These are phyloP conservation scores for Aselliscus stoliczkanus DNA, from an alignment of 2,797 vertebrate species.

Conservation along the genomic window DNA sequence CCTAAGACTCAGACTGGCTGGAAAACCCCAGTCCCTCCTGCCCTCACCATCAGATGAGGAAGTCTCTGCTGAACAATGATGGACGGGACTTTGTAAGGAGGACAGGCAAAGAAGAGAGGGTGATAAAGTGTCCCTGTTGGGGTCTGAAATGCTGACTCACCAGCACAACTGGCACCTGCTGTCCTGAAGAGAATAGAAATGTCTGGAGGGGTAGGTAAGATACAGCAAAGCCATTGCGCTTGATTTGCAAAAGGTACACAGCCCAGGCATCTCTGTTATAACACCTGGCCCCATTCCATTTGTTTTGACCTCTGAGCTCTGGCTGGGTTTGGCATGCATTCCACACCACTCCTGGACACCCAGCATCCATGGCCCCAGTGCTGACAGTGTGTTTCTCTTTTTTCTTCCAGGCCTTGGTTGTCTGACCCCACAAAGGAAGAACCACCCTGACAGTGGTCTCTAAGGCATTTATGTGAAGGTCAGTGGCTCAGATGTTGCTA, in stretches of 20 bases:
- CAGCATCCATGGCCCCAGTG: rapidly evolving
- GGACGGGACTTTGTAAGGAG: not conserved
- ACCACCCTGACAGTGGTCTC: not conserved
- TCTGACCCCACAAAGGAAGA: not conserved
- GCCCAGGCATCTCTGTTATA: not conserved
- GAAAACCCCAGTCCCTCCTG: constrained; percentile 31
- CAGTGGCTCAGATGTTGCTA: constrained; percentile 16
- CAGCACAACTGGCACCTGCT: too few relatives aligned
- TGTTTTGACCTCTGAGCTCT: not conserved
- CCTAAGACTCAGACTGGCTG: not conserved
- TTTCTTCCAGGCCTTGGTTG: not conserved
- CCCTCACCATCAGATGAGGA: constrained; percentile 9
- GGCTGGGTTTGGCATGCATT: not conserved
- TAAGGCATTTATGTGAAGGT: constrained; percentile 4
- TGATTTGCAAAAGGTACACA: not conserved
- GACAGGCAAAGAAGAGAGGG: not conserved
- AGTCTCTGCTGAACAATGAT: not conserved
- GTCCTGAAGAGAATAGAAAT: not conserved
- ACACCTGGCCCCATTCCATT: not conserved
- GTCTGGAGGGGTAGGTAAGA: rapidly evolving
- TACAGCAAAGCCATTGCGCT: not conserved
- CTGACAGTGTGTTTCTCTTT: not conserved
- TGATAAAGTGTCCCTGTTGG: not conserved
- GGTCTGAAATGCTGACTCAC: not conserved
- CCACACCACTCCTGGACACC: not conserved